Conservation (phyloP, 2,113 vertebrate species). For the Nyctibius bracteatus region DNA sequence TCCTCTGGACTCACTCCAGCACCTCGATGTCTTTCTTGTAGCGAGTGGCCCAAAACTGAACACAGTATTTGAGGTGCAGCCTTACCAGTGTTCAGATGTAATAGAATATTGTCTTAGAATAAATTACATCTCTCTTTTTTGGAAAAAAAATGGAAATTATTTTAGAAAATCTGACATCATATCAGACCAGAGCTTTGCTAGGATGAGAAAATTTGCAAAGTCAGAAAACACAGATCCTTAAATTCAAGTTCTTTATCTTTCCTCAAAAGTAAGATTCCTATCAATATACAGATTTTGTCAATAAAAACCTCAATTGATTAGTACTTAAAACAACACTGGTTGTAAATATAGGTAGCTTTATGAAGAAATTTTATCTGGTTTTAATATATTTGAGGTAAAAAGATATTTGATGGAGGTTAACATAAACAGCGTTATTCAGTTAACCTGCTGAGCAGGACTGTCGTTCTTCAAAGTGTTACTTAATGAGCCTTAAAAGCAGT, state of each 20-base stretch:
- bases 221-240: neutral
- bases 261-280: neutral
- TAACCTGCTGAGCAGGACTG: neutral
- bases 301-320: neutral
- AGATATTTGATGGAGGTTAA: neutral
- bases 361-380: neutral
- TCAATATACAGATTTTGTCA: neutral
- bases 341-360: neutral
- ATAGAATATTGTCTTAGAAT: neutral
- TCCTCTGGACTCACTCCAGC: too few species aligned
- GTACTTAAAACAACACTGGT: neutral
- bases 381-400: neutral
- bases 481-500: neutral
- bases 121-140: neutral
- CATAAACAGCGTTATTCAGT: neutral
- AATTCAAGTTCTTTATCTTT: neutral
- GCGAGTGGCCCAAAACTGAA: too few species aligned
- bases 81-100: neutral
- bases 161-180: neutral
- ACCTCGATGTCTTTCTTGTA: too few species aligned
- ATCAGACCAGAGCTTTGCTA: neutral
- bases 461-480: neutral
- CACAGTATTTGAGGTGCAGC: too few species aligned
- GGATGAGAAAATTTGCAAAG: neutral
- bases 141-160: neutral